Evolutionary conservation across 2,113 vertebrate species (phyloP), one percentile per base, ranked within the genome.

Genomic region (Calyptomena viridis): DNA sequence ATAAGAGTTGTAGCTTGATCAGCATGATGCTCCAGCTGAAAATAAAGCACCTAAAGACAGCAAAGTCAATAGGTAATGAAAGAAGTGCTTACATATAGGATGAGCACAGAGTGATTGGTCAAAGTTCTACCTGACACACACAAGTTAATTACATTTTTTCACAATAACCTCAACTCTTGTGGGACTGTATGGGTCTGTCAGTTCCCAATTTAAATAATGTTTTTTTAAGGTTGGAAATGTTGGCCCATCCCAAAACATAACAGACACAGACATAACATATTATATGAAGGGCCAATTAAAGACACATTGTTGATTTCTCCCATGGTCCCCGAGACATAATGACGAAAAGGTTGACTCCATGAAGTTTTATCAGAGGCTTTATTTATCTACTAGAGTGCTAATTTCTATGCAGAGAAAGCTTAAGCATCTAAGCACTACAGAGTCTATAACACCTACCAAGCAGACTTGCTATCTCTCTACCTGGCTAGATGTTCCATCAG

Each of bases 131-230:
- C 82, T 90, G 72, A 80, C 62, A 69, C 15, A 88, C 73, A 93
- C 22, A 89, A 81, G 87, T 96, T 96, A 96, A 94, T 96, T 94
- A 90, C 56, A 60, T 89, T 96, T 96, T 31, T 91, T 96, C 63
- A 73, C 8, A 1, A 37, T 46, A 81, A 33, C 60, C 49, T 90
- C 55, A 15, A 35, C 23, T 81, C 74, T 90, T 95, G 72, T 69
- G 92, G 81, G 69, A 77, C 73, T 86, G 40, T 40, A 59, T 69
- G 56, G 28, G 14, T 84, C 80, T 91, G 66, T 91, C 53, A 80
- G 68, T 92, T 96, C 76, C 90, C 35, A 79, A 75, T 90, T 93
- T 90, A 96, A 94, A 85, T 68, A 18, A 50, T 62, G 3, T 63
- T 90, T 96, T 97, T 97, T 87, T 88, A 30, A 96, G 35, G 20